Evolutionary conservation across 2,888 invertebrate genomes (phyloP).

Genomic region (Mellilla xanthometata): DNA sequence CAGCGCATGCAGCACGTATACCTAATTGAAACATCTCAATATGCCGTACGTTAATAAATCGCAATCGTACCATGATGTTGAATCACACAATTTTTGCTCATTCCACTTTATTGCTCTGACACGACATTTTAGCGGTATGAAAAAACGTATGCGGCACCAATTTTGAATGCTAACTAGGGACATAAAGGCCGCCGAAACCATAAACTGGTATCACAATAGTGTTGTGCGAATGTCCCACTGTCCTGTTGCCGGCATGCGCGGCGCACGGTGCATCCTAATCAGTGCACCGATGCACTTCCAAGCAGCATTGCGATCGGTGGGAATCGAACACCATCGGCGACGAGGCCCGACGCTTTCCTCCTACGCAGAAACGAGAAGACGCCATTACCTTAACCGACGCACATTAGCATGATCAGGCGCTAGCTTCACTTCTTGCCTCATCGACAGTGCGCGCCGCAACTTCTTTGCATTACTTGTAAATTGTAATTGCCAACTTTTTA

Average conservation of each 20-base stretch:
- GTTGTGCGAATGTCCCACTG: constrained; percentile 76
- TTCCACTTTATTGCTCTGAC: constrained; percentile 68
- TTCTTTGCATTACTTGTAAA: constrained; percentile 15
- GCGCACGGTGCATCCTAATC: constrained; percentile 70
- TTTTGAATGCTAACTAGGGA: constrained; percentile 76
- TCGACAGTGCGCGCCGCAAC: constrained; percentile 9
- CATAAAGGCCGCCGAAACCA: constrained; percentile 77
- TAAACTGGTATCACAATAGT: constrained; percentile 80
- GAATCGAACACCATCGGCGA: constrained; percentile 43
- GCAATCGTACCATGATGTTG: constrained; percentile 50
- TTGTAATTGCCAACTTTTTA: constrained; percentile 21
- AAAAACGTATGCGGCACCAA: constrained; percentile 72
- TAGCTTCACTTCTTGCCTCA: constrained; percentile 9
- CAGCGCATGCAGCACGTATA: constrained; percentile 35
- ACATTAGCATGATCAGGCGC: constrained; percentile 11
- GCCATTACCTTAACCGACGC: neutral
- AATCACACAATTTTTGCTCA: constrained; percentile 56
- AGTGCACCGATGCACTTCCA: constrained; percentile 63
- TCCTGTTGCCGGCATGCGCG: constrained; percentile 64
- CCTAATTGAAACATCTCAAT: constrained; percentile 50
- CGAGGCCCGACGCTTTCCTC: constrained; percentile 20
- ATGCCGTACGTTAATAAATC: constrained; percentile 47
- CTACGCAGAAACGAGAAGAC: constrained; percentile 4
- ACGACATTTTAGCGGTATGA: constrained; percentile 74
- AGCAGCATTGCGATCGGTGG: constrained; percentile 53